Evolutionary conservation across 2,113 vertebrate genomes (phyloP), one percentile per base, ranked within the genome.

Genomic region (Probosciger aterrimus): DNA sequence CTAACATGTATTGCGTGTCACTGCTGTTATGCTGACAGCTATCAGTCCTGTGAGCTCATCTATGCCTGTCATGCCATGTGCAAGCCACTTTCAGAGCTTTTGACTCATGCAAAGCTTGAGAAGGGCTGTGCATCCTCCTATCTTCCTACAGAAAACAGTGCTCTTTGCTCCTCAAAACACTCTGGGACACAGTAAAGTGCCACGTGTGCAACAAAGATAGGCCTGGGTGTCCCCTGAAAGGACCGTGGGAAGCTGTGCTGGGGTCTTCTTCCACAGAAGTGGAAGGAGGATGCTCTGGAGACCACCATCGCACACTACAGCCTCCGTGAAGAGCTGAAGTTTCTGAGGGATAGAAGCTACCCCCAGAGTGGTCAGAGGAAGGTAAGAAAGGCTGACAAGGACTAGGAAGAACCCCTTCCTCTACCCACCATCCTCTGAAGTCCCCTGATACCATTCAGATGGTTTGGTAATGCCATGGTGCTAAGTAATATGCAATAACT

Each of bases 211-310:
- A 25, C 4, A 44, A 20, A 14, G 3, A 8, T 20, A 20, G 75
- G 20, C 18, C 50, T 53, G 55, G 11, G 12, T 41, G 53, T 69
- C 25, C 43, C 19, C 39, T 50, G 25, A 47, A 87, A 24, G 39
- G 14, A 81, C 13, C 16, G 2, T 0, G 44, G 37, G 6, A 39
- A 19, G 6, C n/a, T 59, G 4, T 2, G 4, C 9, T 5, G 14
- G 18, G 7, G 12, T 20, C 9, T 18, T 59, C 43, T 62, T 49
- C 52, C 14, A 52, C 14, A 62, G 25, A 46, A 43, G 9, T 0
- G 0, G 33, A 30, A 65, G 39, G 13, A 47, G 33, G 18, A 0
- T 7, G 18, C 49, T 77, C 39, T 55, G 28, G 52, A 73, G 43
- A 44, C 64, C n/a, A 18, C 7, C 31, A 6, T 1, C 9, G 81